These are phyloP conservation scores for Toxotes chatareus DNA, from an alignment of 2,113 vertebrate species.

Conservation along the genomic window DNA sequence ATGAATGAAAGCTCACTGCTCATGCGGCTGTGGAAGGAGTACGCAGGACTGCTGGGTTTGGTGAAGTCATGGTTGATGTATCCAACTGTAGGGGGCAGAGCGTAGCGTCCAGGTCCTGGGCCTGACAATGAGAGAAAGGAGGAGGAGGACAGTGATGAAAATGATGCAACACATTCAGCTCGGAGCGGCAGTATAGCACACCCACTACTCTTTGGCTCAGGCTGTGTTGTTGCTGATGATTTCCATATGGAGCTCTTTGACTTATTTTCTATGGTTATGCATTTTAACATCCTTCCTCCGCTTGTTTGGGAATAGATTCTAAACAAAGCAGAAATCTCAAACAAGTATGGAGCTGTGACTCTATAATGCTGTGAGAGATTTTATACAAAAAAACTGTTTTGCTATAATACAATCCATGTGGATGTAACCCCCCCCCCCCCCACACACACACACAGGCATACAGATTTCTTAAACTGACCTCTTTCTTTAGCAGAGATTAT, in stretches of 20 bases:
- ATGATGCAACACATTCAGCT: conserved; percentile 61
- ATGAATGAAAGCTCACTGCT: conserved; percentile 70
- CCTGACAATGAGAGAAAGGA: conserved; percentile 72
- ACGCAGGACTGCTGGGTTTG: conserved; percentile 86
- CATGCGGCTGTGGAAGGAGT: conserved; percentile 85
- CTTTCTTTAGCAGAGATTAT: conserved; percentile 82
- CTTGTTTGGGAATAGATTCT: conserved; percentile 65
- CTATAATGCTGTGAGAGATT: conserved; percentile 43
- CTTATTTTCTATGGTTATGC: conserved; percentile 73
- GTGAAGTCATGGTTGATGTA: conserved; percentile 90
- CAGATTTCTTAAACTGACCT: conserved; percentile 75
- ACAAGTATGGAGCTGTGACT: conserved; percentile 47
- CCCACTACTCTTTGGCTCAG: conserved; percentile 44
- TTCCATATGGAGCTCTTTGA: conserved; percentile 74
- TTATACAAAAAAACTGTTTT: conserved; percentile 38
- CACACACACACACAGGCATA: not conserved
- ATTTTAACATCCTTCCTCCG: conserved; percentile 60
- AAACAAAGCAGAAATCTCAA: conserved; percentile 66
- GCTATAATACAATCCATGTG: conserved; percentile 66
- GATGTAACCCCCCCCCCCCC: conserved; percentile 30
- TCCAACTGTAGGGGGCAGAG: conserved; percentile 88
- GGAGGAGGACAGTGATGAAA: conserved; percentile 26
- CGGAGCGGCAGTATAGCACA: conserved; percentile 35
- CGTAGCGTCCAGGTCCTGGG: conserved; percentile 87
- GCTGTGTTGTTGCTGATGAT: conserved; percentile 56